A percentile compares a stretch with the other conserved stretches of the same genome.
These are phyloP conservation scores for Lichenostomus cassidix DNA, from an alignment of 2,113 vertebrate genomes.

Conservation along the genomic window DNA sequence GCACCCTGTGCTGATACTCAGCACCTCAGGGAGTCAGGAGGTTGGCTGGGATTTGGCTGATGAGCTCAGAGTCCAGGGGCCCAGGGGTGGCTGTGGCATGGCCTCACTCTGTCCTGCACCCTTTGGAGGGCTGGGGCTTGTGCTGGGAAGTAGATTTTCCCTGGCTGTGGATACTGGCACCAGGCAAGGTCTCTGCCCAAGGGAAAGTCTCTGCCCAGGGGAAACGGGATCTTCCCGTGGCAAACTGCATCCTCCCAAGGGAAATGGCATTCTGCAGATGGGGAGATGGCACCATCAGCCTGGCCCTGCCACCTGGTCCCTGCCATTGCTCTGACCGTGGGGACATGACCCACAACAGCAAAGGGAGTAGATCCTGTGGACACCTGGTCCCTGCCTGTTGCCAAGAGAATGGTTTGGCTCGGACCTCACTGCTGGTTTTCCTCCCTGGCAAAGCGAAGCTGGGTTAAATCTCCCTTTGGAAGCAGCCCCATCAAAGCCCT, in stretches of 20 bases:
- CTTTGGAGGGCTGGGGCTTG: not conserved
- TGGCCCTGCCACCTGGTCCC: not conserved
- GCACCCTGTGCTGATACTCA: not conserved
- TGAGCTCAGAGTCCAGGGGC: not conserved
- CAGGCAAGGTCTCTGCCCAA: not conserved
- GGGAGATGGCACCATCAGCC: not conserved
- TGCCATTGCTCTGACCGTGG: not conserved
- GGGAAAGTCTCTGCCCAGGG: not conserved
- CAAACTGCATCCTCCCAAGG: too few relatives aligned
- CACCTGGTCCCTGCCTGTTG: not conserved
- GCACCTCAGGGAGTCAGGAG: not conserved
- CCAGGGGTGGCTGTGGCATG: not conserved
- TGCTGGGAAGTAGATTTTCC: not conserved
- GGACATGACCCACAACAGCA: too few relatives aligned
- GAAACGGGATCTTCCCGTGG: not conserved
- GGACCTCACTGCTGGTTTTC: not conserved
- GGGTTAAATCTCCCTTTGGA: not conserved
- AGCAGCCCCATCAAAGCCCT: not conserved
- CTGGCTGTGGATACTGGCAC: not conserved
- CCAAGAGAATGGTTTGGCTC: not conserved
- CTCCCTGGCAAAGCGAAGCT: not conserved
- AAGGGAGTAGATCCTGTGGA: not conserved
- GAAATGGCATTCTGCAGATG: accelerated
- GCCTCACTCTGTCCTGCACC: not conserved
- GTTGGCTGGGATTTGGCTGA: not conserved